Base-by-base conservation (phyloP, 2,113 vertebrate genomes). In the Sinocyclocheilus anshuiensis region DNA sequence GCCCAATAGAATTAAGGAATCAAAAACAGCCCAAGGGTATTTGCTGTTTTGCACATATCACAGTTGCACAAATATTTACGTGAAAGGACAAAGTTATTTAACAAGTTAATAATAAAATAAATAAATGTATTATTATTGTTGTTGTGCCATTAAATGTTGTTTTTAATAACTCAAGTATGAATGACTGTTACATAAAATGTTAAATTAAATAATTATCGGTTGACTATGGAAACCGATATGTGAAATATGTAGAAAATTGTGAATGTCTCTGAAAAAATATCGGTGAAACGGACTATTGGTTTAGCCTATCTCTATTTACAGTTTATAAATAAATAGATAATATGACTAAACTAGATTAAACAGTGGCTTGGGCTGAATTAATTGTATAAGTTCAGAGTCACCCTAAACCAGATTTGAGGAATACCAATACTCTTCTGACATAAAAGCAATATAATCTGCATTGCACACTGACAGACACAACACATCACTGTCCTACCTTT, bases 401-500 rank as follows among this genome's bases (percentile, higher is more conserved):
- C 7, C 42, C 22, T 24, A 24, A 48, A 48, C 42, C 72, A 48
- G 22, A 26, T 74, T 0, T 53, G 13, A 16, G 45, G 18, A 39
- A 79, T 29, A 59, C 57, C 77, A 36, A 42, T 39, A 18, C 12
- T 42, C 9, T 77, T 24, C 29, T 57, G 53, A 6, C 33, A 42
- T 39, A 5, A 57, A 80, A 59, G 6, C 77, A 57, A 7, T 42
- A 42, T 33, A 53, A 53, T 59, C 20, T 63, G 53, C 71, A 76
- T 45, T 61, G 29, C 82, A 75, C 76, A 65, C 2, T 48, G 57
- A 85, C 9, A 67, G n/a, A 48, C 36, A 65, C 18, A 42, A 48
- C 48, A 24, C 48, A 74, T 16, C 53, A 26, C 76, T 26, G 50
- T 67, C 89, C 87, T 96, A 99, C 98, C 98, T 97, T 98, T 99